phyloP scores from a whole-genome alignment of 2,888 invertebrate genomes.

The Drosophila cognata region DNA sequence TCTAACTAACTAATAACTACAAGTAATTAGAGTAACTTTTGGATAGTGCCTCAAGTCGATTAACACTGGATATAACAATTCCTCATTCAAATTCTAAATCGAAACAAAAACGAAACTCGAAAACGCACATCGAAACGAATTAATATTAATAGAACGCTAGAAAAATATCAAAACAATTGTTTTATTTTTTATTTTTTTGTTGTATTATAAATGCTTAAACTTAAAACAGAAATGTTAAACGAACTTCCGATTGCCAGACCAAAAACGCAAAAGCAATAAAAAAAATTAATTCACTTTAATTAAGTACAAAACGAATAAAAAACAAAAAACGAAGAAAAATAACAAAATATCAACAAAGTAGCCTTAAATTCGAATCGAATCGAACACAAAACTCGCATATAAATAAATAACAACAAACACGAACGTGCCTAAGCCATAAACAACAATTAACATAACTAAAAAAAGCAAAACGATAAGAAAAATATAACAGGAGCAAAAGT shows the following conservation, averaged over 20 bases:
- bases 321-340: not conserved
- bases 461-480: slow-evolving; percentile 2
- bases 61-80: slow-evolving; percentile 32
- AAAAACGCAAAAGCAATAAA: slow-evolving; percentile 27
- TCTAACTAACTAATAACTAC: slow-evolving; percentile 35
- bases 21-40: slow-evolving; percentile 51
- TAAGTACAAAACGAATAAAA: slow-evolving; percentile 6
- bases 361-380: slow-evolving; percentile 33
- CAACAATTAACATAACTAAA: slow-evolving; percentile 4
- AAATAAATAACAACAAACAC: slow-evolving; percentile 49
- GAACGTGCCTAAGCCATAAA: slow-evolving; percentile 68
- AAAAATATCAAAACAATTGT: slow-evolving; percentile 21
- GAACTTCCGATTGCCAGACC: slow-evolving; percentile 40
- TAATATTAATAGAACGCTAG: slow-evolving; percentile 10
- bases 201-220: slow-evolving; percentile 5
- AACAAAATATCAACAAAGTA: slow-evolving; percentile 24
- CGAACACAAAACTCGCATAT: slow-evolving; percentile 51
- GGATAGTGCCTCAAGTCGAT: slow-evolving; percentile 39
- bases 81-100: slow-evolving; percentile 19
- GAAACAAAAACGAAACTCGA: slow-evolving; percentile 6
- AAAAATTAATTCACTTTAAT: slow-evolving; percentile 7
- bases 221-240: slow-evolving; percentile 1
- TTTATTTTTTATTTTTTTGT: not conserved
- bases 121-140: slow-evolving; percentile 3
- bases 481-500: not conserved